Evolutionary conservation across 2,888 invertebrate genomes (phyloP), one percentile per base, ranked within the genome.

Genomic region (Strigamia transsilvanica): DNA sequence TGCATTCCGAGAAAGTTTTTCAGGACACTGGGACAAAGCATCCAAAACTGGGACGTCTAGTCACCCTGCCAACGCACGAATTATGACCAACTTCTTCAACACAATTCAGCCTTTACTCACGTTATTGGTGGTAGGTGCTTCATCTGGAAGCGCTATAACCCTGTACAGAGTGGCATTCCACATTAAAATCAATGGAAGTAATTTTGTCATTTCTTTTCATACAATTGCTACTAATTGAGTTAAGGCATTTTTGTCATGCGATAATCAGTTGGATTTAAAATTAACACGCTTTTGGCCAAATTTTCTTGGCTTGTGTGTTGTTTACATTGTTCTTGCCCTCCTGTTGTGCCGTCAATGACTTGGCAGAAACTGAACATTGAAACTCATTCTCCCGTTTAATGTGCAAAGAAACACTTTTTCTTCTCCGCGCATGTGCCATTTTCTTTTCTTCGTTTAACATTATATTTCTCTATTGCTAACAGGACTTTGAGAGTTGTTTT

Each of bases 341-440:
- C 46, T n/a, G 46, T 46, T 46, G 46, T n/a, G 46, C 46, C 46
- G 46, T n/a, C n/a, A 46, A n/a, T 46, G 46, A 46, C 46, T 46
- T 46, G n/a, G 46, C 46, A 46, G n/a, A 46, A 46, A 46, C n/a
- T n/a, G 13, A 2, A 46, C n/a, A 46, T 46, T 46, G 46, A 46
- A 46, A 46, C n/a, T 12, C 46, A 46, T n/a, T 46, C 46, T 46
- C 46, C 46, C 46, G 46, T 12, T 15, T 46, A 46, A 46, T 46
- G 46, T 46, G 12, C 4, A 46, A 46, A 46, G n/a, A 46, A 46
- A 46, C 12, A n/a, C 46, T 46, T 46, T 42, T 27, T 27, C 27
- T 27, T 27, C 46, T 46, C 46, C 46, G 2, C 46, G 12, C n/a
- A 46, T n/a, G n/a, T 46, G 46, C 46, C n/a, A 4, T 46, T 46